Conservation (phyloP, 2,797 vertebrate species). For the Gambelia wislizenii region DNA sequence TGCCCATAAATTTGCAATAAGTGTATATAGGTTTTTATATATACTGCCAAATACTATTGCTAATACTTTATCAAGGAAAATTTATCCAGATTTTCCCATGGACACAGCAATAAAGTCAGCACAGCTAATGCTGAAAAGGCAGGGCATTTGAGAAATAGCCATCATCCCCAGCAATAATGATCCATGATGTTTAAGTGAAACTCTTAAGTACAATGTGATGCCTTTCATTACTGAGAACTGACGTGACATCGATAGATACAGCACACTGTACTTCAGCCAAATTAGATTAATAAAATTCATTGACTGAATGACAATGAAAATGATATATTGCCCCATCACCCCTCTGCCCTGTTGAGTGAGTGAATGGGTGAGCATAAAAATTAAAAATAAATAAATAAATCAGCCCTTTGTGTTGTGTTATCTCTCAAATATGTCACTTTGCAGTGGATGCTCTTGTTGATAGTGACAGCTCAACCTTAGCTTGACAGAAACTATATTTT, state of each 20-base stretch:
- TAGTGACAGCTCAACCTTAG: slow-evolving; percentile 64
- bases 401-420: slow-evolving; percentile 70
- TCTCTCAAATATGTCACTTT: slow-evolving; percentile 68
- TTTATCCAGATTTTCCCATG: slow-evolving; percentile 50
- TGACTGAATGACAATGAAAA: slow-evolving; percentile 70
- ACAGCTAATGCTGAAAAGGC: slow-evolving; percentile 41
- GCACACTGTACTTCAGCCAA: slow-evolving; percentile 52
- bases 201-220: slow-evolving; percentile 65
- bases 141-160: slow-evolving; percentile 59
- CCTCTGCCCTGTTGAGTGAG: slow-evolving; percentile 42
- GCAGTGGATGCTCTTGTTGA: slow-evolving; percentile 64
- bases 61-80: slow-evolving; percentile 35
- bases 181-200: slow-evolving; percentile 57
- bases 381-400: slow-evolving; percentile 68
- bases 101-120: slow-evolving; percentile 38
- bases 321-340: slow-evolving; percentile 58
- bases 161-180: slow-evolving; percentile 66
- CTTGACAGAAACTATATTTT: slow-evolving; percentile 75
- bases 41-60: slow-evolving; percentile 46
- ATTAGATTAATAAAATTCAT: slow-evolving; percentile 75
- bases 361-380: slow-evolving; percentile 1
- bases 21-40: slow-evolving; percentile 25
- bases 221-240: slow-evolving; percentile 59
- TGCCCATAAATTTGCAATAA: neutral
- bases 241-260: slow-evolving; percentile 65